Conservation (phyloP, 2,797 vertebrate species). For the Artibeus jamaicensis region DNA sequence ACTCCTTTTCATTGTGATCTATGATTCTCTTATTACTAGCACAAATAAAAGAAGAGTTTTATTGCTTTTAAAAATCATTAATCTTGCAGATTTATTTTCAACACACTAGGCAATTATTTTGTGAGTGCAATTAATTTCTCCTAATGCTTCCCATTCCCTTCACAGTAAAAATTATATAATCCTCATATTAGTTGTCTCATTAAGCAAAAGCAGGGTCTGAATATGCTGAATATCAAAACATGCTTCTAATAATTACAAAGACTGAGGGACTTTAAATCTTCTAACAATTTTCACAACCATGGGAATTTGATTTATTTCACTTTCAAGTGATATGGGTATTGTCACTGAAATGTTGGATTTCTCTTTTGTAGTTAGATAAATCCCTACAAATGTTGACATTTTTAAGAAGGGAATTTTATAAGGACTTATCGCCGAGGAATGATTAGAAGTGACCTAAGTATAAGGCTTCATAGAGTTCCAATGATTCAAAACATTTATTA, state of each 20-base stretch:
- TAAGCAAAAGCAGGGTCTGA: background rate
- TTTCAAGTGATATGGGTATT: background rate
- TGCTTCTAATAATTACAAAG: background rate
- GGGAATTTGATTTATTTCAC: background rate
- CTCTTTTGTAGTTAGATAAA: background rate
- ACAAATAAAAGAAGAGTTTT: background rate
- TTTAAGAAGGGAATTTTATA: background rate
- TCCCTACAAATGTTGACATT: background rate
- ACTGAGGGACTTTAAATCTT: background rate
- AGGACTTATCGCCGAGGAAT: background rate
- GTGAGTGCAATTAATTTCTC: constrained; percentile 11
- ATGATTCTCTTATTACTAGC: background rate
- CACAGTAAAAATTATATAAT: background rate
- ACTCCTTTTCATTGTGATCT: background rate
- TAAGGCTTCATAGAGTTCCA: background rate
- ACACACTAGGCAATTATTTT: constrained; percentile 26
- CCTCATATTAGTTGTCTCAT: background rate
- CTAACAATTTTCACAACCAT: background rate
- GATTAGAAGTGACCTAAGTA: background rate
- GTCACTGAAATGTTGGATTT: background rate
- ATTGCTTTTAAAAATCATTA: background rate
- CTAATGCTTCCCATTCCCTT: background rate
- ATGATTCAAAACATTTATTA: background rate
- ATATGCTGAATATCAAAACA: background rate
- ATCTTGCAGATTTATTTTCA: background rate